Base-by-base conservation (phyloP, 2,113 vertebrate genomes). In the Bujurquina vittata region DNA sequence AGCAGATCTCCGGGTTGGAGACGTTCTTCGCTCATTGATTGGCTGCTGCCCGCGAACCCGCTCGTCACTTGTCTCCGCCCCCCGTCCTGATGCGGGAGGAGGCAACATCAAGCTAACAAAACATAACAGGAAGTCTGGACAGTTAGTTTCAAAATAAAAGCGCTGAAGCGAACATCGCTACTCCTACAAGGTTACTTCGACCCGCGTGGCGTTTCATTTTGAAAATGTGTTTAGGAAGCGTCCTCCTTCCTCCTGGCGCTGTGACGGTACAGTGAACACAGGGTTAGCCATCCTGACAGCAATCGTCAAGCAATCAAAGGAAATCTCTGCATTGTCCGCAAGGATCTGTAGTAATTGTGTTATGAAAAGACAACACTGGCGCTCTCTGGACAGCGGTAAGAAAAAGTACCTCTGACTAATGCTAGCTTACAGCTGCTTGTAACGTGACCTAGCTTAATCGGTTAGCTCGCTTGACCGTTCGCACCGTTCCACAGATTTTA, bases 321-420 rank as follows among this genome's bases (percentile, higher is more conserved):
- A 18, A 18, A 26, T 61, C 1, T 54, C 9, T 46, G n/a, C 5
- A 9, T 11, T 52, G 12, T 77, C 20, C 4, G 8, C 7, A 35
- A 17, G 18, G 29, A 65, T 62, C 33, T 7, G 7, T 62, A 22
- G 26, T 60, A 23, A 57, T 63, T 87, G 67, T 94, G 88, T 90
- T 83, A 94, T 94, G 94, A 91, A 57, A 92, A 91, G 80, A 74
- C 37, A 59, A 60, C 57, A 9, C 5, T 22, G 33, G 15, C 56
- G 54, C 46, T 83, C 4, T 46, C 15, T 54, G 73, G 52, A 88
- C 80, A 55, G 79, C 76, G 91, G 93, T 93, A 67, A 89, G 89
- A 6, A 69, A 55, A 67, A 57, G 80, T 9, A 31, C 29, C 20
- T n/a, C 3, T 10, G 62, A 35, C 43, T 79, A 55, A 67, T 55